phyloP scores from a whole-genome alignment of 2,888 invertebrate genomes.

The Drosophila phalerata region DNA sequence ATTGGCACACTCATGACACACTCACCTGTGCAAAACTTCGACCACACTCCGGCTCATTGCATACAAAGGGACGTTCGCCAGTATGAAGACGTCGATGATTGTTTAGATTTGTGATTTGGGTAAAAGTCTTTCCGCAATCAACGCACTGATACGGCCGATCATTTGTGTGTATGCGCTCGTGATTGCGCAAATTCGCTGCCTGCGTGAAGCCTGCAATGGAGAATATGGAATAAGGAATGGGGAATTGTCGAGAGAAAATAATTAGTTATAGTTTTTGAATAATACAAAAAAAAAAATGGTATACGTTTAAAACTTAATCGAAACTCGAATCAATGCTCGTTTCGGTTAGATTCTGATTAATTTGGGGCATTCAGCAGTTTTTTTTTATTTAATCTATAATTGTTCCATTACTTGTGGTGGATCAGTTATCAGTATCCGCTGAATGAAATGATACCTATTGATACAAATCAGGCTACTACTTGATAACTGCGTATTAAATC shows the following conservation, averaged over 20 bases:
- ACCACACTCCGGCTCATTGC: constrained; percentile 85
- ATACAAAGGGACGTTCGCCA: constrained; percentile 85
- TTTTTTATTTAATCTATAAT: too few relatives aligned
- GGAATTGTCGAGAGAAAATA: background rate
- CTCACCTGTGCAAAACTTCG: constrained; percentile 85
- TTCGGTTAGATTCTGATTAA: too few relatives aligned
- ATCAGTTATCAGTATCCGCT: too few relatives aligned
- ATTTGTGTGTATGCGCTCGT: constrained; percentile 86
- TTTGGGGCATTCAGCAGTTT: too few relatives aligned
- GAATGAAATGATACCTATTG: too few relatives aligned
- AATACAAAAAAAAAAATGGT: background rate
- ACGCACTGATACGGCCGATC: constrained; percentile 85
- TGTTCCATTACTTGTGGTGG: too few relatives aligned
- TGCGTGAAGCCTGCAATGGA: constrained; percentile 83
- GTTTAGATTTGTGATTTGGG: constrained; percentile 86
- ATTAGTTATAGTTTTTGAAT: background rate
- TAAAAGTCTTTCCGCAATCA: constrained; percentile 86
- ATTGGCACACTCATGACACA: constrained; percentile 14
- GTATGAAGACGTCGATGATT: constrained; percentile 85
- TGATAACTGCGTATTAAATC: too few relatives aligned
- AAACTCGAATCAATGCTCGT: too few relatives aligned
- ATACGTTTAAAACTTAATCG: background rate
- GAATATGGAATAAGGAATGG: background rate
- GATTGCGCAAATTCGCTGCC: constrained; percentile 86
- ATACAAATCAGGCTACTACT: too few relatives aligned